These are phyloP conservation scores for Metacarcinus magister DNA, from an alignment of 2,888 invertebrate species.

Conservation along the genomic window DNA sequence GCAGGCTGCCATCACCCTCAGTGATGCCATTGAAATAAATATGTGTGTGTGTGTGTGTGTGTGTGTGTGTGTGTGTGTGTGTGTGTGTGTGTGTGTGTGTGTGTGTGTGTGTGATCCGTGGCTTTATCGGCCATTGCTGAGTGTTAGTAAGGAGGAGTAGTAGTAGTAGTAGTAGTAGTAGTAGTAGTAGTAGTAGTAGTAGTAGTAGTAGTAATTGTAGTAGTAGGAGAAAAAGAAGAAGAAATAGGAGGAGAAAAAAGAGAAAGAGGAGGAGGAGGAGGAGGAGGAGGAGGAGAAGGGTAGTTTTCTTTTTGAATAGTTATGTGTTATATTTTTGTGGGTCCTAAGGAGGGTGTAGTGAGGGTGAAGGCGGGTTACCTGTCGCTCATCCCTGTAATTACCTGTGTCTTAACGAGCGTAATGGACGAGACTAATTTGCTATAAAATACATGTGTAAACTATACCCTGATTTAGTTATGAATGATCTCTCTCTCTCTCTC, in stretches of 20 bases:
- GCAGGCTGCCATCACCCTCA: too few relatives aligned
- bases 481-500: constrained; percentile 26
- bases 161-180: neutral
- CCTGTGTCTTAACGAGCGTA: neutral
- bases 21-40: neutral
- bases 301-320: neutral
- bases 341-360: neutral
- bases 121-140: neutral
- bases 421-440: constrained; percentile 11
- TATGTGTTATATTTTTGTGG: neutral
- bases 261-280: neutral
- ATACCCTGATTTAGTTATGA: neutral
- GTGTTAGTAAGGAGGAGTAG: neutral
- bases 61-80: too few relatives aligned
- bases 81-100: too few relatives aligned
- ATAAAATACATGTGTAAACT: constrained; percentile 35
- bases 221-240: neutral
- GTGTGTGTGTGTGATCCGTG: too few relatives aligned
- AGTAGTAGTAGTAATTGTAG: too few relatives aligned
- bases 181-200: neutral
- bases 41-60: too few relatives aligned
- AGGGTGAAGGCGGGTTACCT: too few relatives aligned
- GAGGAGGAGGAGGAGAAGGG: neutral
- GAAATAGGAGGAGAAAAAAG: neutral
- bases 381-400: constrained; percentile 27